phyloP scores from a whole-genome alignment of 2,888 invertebrate species.

The Diarsia brunnea region DNA sequence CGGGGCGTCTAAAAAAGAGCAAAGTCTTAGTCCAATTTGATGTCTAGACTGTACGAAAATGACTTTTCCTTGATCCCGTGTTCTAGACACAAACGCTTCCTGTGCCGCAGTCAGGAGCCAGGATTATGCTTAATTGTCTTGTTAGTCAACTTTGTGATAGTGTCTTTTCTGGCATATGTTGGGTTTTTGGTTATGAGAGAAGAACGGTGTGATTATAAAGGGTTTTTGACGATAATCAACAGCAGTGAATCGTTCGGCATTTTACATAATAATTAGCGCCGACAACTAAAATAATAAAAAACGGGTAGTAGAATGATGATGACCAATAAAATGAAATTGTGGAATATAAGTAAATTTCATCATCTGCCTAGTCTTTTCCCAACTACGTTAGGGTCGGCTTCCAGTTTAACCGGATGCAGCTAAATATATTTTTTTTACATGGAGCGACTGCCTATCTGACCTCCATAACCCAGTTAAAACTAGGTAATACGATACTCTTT shows the following conservation, averaged over 20 bases:
- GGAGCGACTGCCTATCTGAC: no score
- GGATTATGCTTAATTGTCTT: conserved; percentile 83
- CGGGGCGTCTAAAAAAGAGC: background rate
- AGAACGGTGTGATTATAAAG: background rate
- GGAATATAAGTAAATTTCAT: background rate
- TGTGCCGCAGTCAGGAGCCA: conserved; percentile 64
- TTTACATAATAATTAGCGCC: background rate
- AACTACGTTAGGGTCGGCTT: no score
- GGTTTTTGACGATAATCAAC: background rate
- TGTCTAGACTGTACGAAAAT: background rate
- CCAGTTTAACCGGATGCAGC: no score
- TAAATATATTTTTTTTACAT: no score
- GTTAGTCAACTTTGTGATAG: conserved; percentile 79
- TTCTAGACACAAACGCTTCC: conserved; percentile 80
- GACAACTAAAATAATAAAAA: background rate
- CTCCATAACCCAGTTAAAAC: no score
- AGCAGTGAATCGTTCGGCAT: background rate
- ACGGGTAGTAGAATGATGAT: background rate
- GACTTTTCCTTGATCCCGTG: conserved; percentile 33
- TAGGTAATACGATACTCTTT: no score
- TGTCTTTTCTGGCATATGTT: conserved; percentile 66
- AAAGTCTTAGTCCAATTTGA: background rate
- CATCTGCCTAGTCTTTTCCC: no score
- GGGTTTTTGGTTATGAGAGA: conserved; percentile 25
- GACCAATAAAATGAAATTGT: background rate